Base-by-base conservation (phyloP, 2,113 vertebrate species). In the Peromyscus californicus region DNA sequence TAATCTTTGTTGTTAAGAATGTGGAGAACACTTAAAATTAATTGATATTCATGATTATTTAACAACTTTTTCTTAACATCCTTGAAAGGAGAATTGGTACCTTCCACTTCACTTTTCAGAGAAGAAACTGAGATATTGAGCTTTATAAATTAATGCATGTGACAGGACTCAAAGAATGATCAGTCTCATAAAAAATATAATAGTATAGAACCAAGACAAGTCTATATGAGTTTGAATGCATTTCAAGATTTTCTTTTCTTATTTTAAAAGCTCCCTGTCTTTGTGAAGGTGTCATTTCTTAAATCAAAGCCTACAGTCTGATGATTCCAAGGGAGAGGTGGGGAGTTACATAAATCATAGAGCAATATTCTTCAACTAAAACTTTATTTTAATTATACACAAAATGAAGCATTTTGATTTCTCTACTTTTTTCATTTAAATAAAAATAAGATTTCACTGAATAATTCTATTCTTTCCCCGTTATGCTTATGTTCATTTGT, bases 381-480 rank as follows among this genome's bases (percentile, higher is more conserved):
- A 97, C 76, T 93, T 54, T 22, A 80, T 33, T 93, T 72, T 93
- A 96, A 95, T 97, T 95, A 91, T 86, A 82, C 19, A 95, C 42
- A 93, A 96, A 89, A 72, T 91, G 33, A 95, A 87, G 67, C 29
- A 48, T 39, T 87, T 87, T 84, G n/a, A 63, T 51, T 65, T 92
- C 82, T 78, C 26, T 7, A 54, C 42, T 83, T 63, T 59, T 90
- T 39, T 88, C 57, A 92, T 31, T 76, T 87, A 88, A 93, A 95
- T 94, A 98, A 89, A 96, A 97, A 67, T 84, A 95, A 90, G 36
- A 93, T 90, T 74, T 29, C 29, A 29, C 13, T 95, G 76, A 88
- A 91, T 82, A 91, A 78, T 96, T 98, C 91, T 67, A 90, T 78
- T 95, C 70, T 84, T 80, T 65, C 54, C 26, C 85, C 39, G 36